A percentile compares a stretch with the other conserved stretches of the same genome.
phyloP scores from a whole-genome alignment of 2,797 vertebrate genomes.

The Pangasius krempfi region DNA sequence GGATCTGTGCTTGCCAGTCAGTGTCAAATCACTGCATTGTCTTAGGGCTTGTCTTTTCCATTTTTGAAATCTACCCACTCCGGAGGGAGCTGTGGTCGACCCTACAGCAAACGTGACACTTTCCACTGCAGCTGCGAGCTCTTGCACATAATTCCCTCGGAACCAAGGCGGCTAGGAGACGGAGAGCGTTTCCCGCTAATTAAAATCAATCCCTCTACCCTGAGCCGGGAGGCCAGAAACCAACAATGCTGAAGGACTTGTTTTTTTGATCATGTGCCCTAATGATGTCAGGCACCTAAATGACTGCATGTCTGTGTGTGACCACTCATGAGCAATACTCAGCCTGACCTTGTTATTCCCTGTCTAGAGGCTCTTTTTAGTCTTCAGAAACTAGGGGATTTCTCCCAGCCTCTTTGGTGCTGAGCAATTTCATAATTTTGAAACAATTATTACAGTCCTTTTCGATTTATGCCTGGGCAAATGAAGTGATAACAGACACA shows the following conservation, averaged over 20 bases:
- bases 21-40: constrained; percentile 51
- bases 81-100: constrained; percentile 45
- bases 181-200: constrained; percentile 37
- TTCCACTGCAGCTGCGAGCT: constrained; percentile 36
- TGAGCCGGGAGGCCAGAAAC: constrained; percentile 50
- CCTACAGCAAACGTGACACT: constrained; percentile 42
- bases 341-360: constrained; percentile 38
- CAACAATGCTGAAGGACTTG: constrained; percentile 44
- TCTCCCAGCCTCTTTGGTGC: constrained; percentile 21
- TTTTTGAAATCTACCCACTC: constrained; percentile 45
- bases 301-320: background rate
- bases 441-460: constrained; percentile 54
- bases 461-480: constrained; percentile 52
- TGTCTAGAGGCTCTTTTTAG: constrained; percentile 22
- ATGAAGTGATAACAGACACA: constrained; percentile 61
- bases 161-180: constrained; percentile 16
- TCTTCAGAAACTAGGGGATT: constrained; percentile 7
- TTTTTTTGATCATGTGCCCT: constrained; percentile 43
- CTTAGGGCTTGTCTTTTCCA: constrained; percentile 37
- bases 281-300: constrained; percentile 48
- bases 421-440: constrained; percentile 47
- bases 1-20: constrained; percentile 40
- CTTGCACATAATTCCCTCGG: constrained; percentile 14
- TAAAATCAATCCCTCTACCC: constrained; percentile 40
- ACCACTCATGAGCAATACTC: constrained; percentile 20